Base-by-base conservation (phyloP, 1,140 invertebrate species). In the Globodera rostochiensis region DNA sequence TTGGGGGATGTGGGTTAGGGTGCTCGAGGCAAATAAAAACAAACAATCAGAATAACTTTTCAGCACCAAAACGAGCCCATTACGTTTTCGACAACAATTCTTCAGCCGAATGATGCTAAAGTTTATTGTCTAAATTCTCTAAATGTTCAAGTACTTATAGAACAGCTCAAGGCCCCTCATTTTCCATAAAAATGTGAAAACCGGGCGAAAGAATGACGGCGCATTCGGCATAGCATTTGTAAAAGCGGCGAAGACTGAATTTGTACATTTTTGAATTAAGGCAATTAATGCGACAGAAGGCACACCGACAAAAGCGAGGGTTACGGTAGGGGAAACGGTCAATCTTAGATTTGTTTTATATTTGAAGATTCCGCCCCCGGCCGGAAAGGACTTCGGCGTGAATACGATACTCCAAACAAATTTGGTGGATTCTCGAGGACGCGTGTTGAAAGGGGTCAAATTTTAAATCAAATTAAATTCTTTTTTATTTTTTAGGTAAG, bases 371-470 rank as follows among this genome's bases (percentile, higher is more conserved):
- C 76, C 84, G 46, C 86, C 83, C 4, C 84, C 84, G 15, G 57
- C 70, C 13, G 77, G 79, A 45, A 83, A 83, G 45, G 83, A 87
- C 60, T 85, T 86, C 60, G 84, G 84, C 15, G 84, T 85, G 21
- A 85, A 85, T 71, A 87, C 84, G 19, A 9, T 84, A 19, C 77
- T 85, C 25, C 84, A 84, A 71, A 87, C 86, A 36, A 85, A 85
- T 77, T 81, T 85, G n/a, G 84, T 85, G n/a, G 84, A 85, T 66
- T 86, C 85, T 21, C 83, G 87, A 69, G 84, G 84, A 11, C 84
- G 84, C 21, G 77, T 86, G 11, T 79, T 87, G 45, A 85, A 85
- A 71, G 84, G 85, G 49, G 85, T 85, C 3, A 64, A 8, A 8
- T 64, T 53, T 57, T 49, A 69, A 50, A n/a, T 19, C 21, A 36